Percentiles rank a stretch among this genome's conserved stretches.
Conservation (phyloP, 2,797 vertebrate genomes). For the Tragopan temminckii region DNA sequence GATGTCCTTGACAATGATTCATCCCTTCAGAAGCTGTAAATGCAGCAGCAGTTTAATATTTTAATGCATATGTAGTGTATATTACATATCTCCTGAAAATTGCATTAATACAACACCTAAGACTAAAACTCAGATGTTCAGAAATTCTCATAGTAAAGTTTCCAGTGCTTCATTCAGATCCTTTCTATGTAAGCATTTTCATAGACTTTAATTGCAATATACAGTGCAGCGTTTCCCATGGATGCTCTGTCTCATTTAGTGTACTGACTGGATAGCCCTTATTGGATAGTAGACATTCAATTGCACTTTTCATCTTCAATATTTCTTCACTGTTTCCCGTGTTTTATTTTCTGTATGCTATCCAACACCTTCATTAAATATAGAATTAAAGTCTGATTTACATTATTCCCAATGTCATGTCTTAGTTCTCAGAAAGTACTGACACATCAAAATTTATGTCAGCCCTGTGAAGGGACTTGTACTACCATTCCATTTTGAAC, state of each 20-base stretch:
- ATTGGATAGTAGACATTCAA: not conserved
- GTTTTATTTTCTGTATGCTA: not conserved
- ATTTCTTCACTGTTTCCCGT: not conserved
- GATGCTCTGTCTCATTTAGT: not conserved
- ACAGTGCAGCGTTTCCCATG: not conserved
- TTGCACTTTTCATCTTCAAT: not conserved
- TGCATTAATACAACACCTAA: not conserved
- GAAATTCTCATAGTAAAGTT: not conserved
- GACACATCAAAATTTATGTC: not conserved
- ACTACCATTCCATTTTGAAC: not conserved
- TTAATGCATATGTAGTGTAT: not conserved
- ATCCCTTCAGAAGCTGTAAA: not conserved
- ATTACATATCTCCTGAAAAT: not conserved
- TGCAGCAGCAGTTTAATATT: not conserved
- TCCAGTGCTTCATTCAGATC: not conserved
- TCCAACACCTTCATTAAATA: not conserved
- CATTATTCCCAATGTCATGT: not conserved
- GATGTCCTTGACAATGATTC: slow-evolving; percentile 43
- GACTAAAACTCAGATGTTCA: not conserved
- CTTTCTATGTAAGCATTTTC: not conserved
- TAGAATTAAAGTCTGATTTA: not conserved
- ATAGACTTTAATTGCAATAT: slow-evolving; percentile 21
- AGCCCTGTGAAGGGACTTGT: not conserved
- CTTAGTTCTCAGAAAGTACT: not conserved
- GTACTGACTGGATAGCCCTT: not conserved